Conservation (phyloP, 2,888 invertebrate genomes). For the Zonitis immaculata region DNA sequence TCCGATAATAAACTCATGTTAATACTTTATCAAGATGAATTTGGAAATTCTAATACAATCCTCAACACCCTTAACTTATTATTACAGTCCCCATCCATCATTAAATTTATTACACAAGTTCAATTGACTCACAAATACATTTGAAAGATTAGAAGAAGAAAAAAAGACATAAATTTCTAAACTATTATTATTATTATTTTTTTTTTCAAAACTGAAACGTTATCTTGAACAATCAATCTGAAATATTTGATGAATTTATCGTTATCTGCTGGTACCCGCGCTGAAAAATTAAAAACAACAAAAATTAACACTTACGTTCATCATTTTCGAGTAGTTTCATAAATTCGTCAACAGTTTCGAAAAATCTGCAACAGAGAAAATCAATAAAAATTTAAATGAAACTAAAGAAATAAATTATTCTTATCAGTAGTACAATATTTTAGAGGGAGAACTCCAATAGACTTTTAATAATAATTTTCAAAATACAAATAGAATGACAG, state of each 20-base stretch:
- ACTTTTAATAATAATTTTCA: no score
- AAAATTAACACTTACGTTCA: constrained; percentile 36
- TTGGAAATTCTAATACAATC: constrained; percentile 4
- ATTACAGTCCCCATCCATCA: not conserved
- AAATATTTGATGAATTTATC: not conserved
- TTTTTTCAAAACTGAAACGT: not conserved
- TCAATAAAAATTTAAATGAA: no score
- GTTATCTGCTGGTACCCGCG: not conserved
- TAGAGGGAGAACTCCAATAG: no score
- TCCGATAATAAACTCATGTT: not conserved
- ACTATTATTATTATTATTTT: not conserved
- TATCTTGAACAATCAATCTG: not conserved
- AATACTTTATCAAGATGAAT: not conserved
- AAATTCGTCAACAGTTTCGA: constrained; percentile 44
- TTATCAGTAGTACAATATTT: no score
- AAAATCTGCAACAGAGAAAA: constrained; percentile 46
- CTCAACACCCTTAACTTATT: constrained; percentile 5
- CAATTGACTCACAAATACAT: not conserved
- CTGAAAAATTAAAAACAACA: not conserved
- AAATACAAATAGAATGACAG: not conserved
- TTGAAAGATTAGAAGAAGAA: not conserved
- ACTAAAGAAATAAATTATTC: no score
- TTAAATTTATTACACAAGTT: not conserved
- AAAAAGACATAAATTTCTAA: not conserved
- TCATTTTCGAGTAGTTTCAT: constrained; percentile 30